Evolutionary conservation across 2,888 invertebrate species (phyloP), one percentile per base, ranked within the genome.

Genomic region (Bombyx huttoni): DNA sequence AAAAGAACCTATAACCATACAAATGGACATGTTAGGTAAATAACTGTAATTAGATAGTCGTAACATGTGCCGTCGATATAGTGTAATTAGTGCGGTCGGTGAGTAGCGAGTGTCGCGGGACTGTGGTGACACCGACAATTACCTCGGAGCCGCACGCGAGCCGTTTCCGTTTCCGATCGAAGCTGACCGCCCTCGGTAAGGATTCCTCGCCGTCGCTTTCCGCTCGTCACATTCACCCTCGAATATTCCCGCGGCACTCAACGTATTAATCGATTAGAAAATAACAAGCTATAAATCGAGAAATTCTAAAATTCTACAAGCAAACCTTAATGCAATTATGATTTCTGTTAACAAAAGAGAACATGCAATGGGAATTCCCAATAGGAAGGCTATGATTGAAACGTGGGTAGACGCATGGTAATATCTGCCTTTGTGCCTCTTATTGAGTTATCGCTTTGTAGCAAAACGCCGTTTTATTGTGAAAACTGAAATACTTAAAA

Each of bases 111-210:
- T 59, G 67, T 63, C 67, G 65, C 60, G 57, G 63, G 62, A 53
- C 58, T 57, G 65, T 53, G 66, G 74, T 77, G 81, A 81, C 84
- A 81, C 74, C 73, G 74, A 65, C 80, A 75, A 84, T 84, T 82
- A 80, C 61, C 53, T 52, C 58, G 62, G 56, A 55, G 54, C 53
- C 64, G 78, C 81, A 81, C 84, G 83, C 83, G 80, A 78, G 71
- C 73, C 75, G 68, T 75, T 82, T 82, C 83, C 84, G 86, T 71
- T 82, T 82, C 81, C 84, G 78, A 77, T 75, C 71, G 68, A 70
- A 70, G 0, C 40, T 40, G 40, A 40, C 67, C 72, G 61, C 71
- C 64, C 58, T 53, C 62, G 59, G 63, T 78, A 80, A 58, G 79
- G 81, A 78, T 40, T 40, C 40, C 40, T 24, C 24, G 24, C 24